phyloP scores from a whole-genome alignment of 2,797 vertebrate species.

The Cryptoprocta ferox region DNA sequence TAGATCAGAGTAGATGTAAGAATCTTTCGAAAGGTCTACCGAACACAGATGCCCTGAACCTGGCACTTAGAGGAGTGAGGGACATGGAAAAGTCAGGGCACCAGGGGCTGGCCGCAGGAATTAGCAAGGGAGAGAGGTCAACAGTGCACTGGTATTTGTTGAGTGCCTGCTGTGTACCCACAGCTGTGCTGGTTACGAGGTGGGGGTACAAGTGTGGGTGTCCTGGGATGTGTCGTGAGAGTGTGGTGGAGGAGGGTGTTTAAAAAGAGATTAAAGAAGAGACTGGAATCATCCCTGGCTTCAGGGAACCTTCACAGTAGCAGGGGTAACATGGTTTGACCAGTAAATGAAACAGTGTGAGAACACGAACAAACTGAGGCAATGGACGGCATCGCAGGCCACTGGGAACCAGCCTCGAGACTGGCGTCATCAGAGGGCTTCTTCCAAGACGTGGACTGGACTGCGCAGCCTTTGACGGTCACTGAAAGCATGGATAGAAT shows the following conservation, averaged over 20 bases:
- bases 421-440: fast-evolving
- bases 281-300: background rate
- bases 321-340: background rate
- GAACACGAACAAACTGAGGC: background rate
- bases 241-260: background rate
- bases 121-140: background rate
- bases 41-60: background rate
- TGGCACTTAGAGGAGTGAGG: background rate
- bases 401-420: fast-evolving
- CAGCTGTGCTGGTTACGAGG: background rate
- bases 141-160: too few relatives aligned
- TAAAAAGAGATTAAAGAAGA: background rate
- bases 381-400: fast-evolving
- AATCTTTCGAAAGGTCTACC: background rate
- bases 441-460: background rate
- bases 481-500: background rate
- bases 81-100: background rate
- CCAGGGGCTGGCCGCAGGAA: background rate
- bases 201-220: too few relatives aligned
- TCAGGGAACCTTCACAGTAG: background rate
- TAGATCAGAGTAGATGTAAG: background rate
- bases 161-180: background rate
- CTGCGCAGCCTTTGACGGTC: background rate
- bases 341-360: background rate
- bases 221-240: background rate